Percentiles rank a stretch among this genome's conserved stretches.
phyloP scores from a whole-genome alignment of 2,888 invertebrate species.

The Diaperis boleti region DNA sequence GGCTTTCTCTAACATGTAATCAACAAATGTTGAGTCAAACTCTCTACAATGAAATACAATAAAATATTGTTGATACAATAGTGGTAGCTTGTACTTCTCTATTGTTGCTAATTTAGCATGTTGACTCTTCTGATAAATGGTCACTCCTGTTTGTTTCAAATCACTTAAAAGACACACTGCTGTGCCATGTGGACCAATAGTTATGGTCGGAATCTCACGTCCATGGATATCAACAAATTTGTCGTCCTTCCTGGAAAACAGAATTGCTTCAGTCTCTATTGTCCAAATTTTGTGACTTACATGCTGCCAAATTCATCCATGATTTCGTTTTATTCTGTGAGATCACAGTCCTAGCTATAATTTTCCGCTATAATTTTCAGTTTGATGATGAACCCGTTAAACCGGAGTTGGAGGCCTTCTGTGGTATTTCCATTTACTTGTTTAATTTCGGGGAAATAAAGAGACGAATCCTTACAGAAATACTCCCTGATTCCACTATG shows the following conservation, averaged over 20 bases:
- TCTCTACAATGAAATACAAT: too few relatives aligned
- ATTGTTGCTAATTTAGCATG: conserved; percentile 12
- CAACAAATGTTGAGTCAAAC: conserved; percentile 4
- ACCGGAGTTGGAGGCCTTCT: too few relatives aligned
- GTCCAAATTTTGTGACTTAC: not conserved
- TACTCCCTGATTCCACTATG: too few relatives aligned
- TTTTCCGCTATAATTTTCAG: too few relatives aligned
- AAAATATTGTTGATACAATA: too few relatives aligned
- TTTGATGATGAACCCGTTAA: too few relatives aligned
- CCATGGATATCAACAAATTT: conserved; percentile 27
- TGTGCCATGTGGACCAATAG: not conserved
- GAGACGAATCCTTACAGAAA: too few relatives aligned
- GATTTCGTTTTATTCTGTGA: too few relatives aligned
- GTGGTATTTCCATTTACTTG: too few relatives aligned
- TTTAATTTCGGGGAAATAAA: too few relatives aligned
- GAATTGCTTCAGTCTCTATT: not conserved
- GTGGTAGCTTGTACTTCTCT: not conserved
- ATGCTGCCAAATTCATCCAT: not conserved
- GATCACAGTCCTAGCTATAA: too few relatives aligned
- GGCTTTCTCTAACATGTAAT: conserved; percentile 26
- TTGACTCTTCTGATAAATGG: conserved; percentile 15
- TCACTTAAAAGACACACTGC: conserved; percentile 2
- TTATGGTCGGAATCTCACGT: conserved; percentile 9
- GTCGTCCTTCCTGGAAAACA: conserved; percentile 7
- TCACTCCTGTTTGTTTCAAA: conserved; percentile 16